Conservation (phyloP, 2,113 vertebrate species). For the Rhynchopsitta pachyrhyncha region DNA sequence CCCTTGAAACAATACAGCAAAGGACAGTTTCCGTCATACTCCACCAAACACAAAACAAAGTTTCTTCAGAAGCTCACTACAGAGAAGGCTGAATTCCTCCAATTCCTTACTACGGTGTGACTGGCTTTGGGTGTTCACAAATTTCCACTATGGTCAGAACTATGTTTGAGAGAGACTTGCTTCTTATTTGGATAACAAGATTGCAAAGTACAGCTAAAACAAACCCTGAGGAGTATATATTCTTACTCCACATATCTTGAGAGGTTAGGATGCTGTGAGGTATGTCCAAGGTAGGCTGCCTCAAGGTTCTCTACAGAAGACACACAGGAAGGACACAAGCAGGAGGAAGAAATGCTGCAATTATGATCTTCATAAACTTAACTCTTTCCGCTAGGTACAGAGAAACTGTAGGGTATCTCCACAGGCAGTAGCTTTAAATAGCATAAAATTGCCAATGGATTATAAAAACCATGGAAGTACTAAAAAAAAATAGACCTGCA, state of each 20-base stretch:
- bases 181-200: neutral
- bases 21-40: neutral
- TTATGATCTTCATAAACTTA: neutral
- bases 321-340: neutral
- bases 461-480: neutral
- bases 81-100: neutral
- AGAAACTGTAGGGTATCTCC: neutral
- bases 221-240: neutral
- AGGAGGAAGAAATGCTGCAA: neutral
- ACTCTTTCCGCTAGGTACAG: neutral
- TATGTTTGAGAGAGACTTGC: neutral
- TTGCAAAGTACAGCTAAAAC: neutral
- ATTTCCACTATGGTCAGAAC: neutral
- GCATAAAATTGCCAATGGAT: neutral
- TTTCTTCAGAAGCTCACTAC: neutral
- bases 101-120: neutral
- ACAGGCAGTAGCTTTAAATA: neutral
- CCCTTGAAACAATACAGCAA: neutral
- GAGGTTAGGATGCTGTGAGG: neutral
- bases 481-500: neutral
- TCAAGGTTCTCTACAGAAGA: neutral
- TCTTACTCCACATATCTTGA: neutral
- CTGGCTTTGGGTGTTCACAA: neutral
- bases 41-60: neutral
- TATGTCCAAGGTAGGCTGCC: neutral